Conservation (phyloP, 92 coral and sea anemone species). For the Epizoanthus fatuus region DNA sequence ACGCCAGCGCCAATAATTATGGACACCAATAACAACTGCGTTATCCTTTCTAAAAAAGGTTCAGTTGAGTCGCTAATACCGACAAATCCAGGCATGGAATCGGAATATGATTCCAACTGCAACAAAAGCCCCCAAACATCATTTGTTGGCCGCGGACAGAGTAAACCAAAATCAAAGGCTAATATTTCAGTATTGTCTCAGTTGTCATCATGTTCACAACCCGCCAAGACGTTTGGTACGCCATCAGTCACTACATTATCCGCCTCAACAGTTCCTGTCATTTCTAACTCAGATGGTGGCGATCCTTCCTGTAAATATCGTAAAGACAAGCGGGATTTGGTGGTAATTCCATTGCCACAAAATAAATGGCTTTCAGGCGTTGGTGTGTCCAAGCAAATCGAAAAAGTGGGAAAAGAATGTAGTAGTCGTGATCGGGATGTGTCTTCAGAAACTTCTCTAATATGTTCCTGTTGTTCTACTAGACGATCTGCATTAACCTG, state of each 20-base stretch:
- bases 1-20: not conserved
- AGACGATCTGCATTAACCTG: not conserved
- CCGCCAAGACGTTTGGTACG: not conserved
- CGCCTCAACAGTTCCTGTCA: not conserved
- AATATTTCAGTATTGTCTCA: not conserved
- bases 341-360: too few species aligned
- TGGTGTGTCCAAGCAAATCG: too few species aligned
- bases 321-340: too few species aligned
- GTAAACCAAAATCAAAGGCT: not conserved
- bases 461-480: not conserved
- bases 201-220: not conserved
- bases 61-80: not conserved
- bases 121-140: not conserved
- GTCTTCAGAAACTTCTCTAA: not conserved
- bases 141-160: not conserved
- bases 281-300: not conserved
- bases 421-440: too few species aligned
- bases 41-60: not conserved
- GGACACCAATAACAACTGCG: not conserved
- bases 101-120: not conserved
- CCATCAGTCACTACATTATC: too few species aligned
- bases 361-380: too few species aligned
- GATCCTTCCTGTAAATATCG: not conserved
- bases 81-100: not conserved
- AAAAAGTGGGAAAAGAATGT: too few species aligned